Evolutionary conservation across 2,888 invertebrate genomes (phyloP), one percentile per base, ranked within the genome.

Genomic region (Hylaea fasciaria): DNA sequence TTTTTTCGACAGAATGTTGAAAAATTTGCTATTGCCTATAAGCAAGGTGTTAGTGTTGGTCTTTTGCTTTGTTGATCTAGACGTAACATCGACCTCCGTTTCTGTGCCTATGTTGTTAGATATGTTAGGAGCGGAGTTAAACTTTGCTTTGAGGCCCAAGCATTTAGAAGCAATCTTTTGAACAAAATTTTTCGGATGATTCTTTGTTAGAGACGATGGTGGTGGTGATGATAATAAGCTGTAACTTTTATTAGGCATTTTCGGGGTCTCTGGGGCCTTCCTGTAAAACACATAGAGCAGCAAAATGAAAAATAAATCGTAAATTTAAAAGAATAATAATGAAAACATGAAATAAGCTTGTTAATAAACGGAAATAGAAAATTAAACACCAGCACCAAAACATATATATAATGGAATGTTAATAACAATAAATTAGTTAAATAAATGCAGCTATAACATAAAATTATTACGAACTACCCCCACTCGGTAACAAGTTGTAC

Each of bases 101-200:
- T 87, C 87, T 71, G 80, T 73, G 68, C 78, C 77, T 68, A 78
- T 65, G 66, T 71, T 85, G 70, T 90, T 90, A 82, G 88, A 86
- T 75, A 92, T 90, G 74, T 92, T 91, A 87, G 91, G 91, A 81
- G 91, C 91, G 64, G 92, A 92, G 76, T 86, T 90, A 71, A 92
- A 92, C 71, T 89, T 91, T 61, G 91, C 83, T 82, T 89, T 92
- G 22, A 92, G 80, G 81, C 93, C 91, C 81, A 92, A 89, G 89
- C 89, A 91, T 81, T 91, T 92, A 37, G 92, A 90, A 84, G 93
- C 92, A 86, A 93, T 87, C 87, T 89, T 90, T 87, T 90, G 88
- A 61, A 91, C 92, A 80, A 92, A 91, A 86, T 89, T 91, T 77
- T 88, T 89, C 73, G 87, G 81, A 75, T 87, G 84, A 75, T 73